A percentile compares a stretch with the other conserved stretches of the same genome.
These are phyloP conservation scores for Asteroscopus sphinx DNA, from an alignment of 2,888 invertebrate genomes.

Conservation along the genomic window DNA sequence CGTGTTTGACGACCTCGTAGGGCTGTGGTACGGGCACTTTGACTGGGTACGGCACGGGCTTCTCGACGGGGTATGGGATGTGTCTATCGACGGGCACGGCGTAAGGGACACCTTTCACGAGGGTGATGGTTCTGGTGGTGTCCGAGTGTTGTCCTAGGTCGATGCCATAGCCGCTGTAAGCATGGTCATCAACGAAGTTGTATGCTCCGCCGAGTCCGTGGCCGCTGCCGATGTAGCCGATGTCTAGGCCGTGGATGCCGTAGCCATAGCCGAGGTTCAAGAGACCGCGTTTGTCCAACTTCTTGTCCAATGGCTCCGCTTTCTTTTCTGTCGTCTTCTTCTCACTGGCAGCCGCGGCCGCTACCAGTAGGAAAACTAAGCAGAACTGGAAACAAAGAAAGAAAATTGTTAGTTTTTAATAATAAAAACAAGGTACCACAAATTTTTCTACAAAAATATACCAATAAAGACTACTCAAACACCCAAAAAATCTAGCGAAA, in stretches of 20 bases:
- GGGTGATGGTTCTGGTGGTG: constrained; percentile 91
- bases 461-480: too few species aligned
- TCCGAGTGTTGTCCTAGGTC: constrained; percentile 84
- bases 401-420: constrained; percentile 2
- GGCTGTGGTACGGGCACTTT: constrained; percentile 93
- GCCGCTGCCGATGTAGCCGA: constrained; percentile 92
- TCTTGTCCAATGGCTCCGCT: constrained; percentile 92
- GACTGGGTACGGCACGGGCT: constrained; percentile 92
- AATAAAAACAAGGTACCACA: too few species aligned
- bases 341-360: constrained; percentile 92
- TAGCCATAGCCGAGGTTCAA: constrained; percentile 95
- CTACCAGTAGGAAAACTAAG: constrained; percentile 93
- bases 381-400: constrained; percentile 89
- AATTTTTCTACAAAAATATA: too few species aligned
- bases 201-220: constrained; percentile 90
- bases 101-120: constrained; percentile 91
- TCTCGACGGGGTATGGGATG: constrained; percentile 91
- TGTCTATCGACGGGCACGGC: constrained; percentile 90
- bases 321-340: constrained; percentile 90
- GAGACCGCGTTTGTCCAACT: constrained; percentile 95
- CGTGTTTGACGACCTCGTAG: constrained; percentile 92
- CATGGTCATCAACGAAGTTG: constrained; percentile 72
- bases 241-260: constrained; percentile 93
- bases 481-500: too few species aligned
- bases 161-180: constrained; percentile 68